Conservation (phyloP, 2,797 vertebrate species). For the Labeo calbasu region DNA sequence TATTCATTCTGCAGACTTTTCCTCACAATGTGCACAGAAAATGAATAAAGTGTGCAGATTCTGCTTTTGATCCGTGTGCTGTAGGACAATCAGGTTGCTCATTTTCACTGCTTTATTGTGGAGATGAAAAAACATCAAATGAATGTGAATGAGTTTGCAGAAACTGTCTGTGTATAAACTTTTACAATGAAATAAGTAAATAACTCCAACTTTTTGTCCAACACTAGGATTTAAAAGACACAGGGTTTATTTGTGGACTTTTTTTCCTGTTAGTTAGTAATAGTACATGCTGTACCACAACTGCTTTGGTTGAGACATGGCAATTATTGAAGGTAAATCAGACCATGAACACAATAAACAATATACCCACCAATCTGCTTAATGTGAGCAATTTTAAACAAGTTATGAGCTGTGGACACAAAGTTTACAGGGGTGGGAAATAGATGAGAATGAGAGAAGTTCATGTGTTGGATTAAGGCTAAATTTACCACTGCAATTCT, state of each 20-base stretch:
- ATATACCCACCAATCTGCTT: not conserved
- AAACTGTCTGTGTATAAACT: not conserved
- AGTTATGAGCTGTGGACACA: not conserved
- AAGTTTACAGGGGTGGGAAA: not conserved
- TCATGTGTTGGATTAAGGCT: not conserved
- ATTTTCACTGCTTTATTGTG: not conserved
- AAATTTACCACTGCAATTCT: not conserved
- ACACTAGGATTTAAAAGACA: slow-evolving; percentile 46
- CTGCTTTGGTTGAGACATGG: slow-evolving; percentile 22
- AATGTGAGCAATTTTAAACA: not conserved
- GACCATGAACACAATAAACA: not conserved
- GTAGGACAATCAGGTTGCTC: slow-evolving; percentile 7
- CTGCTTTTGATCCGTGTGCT: not conserved
- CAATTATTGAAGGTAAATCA: slow-evolving; percentile 33
- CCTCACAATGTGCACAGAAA: not conserved
- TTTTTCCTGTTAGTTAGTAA: slow-evolving; percentile 35
- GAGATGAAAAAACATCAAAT: slow-evolving; percentile 3
- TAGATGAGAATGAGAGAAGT: no score
- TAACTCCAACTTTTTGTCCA: slow-evolving; percentile 15
- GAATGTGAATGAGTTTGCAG: no score
- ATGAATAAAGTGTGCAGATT: not conserved
- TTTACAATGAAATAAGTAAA: not conserved
- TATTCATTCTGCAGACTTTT: not conserved
- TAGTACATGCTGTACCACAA: slow-evolving; percentile 43
- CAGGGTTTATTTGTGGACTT: slow-evolving; percentile 63